Percentiles rank a stretch among this genome's conserved stretches.
Conservation (phyloP, 2,888 invertebrate genomes). For the Anthrax anthrax region DNA sequence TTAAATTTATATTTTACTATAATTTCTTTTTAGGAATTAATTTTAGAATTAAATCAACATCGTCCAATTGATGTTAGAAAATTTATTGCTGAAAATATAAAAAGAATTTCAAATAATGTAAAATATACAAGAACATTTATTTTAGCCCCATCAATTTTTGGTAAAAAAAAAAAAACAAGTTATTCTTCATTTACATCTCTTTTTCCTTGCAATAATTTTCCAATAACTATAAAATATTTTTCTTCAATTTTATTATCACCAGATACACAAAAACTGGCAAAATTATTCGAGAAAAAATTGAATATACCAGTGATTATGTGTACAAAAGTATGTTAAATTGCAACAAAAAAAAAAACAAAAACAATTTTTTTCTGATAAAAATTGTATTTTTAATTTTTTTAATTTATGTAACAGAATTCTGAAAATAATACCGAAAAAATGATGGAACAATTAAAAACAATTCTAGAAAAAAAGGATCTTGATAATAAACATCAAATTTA, state of each 20-base stretch:
- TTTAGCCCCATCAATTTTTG: conserved; percentile 8
- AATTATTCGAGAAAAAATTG: conserved; percentile 1
- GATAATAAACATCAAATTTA: conserved; percentile 12
- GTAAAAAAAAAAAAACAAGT: conserved; percentile 3
- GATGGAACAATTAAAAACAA: conserved; percentile 10
- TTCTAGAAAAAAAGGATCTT: conserved; percentile 6
- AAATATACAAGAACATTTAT: conserved; percentile 9
- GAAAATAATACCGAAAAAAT: conserved; percentile 2
- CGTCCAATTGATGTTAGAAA: conserved; percentile 10
- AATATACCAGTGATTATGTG: conserved; percentile 10
- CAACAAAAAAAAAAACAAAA: neutral
- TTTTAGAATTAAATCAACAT: conserved; percentile 7
- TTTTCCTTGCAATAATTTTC: neutral
- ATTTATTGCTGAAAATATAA: conserved; percentile 11
- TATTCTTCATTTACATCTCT: too few relatives aligned
- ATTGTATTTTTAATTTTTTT: neutral
- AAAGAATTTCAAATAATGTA: conserved; percentile 9
- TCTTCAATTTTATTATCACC: neutral
- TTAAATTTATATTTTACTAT: too few relatives aligned
- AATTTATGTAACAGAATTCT: neutral
- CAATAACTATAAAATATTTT: neutral
- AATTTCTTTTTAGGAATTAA: conserved; percentile 8
- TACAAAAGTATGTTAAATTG: too few relatives aligned
- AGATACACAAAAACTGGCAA: conserved; percentile 7
- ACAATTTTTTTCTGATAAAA: neutral